Base-by-base conservation (phyloP, 1,140 invertebrate genomes). In the Cephus cinctus region DNA sequence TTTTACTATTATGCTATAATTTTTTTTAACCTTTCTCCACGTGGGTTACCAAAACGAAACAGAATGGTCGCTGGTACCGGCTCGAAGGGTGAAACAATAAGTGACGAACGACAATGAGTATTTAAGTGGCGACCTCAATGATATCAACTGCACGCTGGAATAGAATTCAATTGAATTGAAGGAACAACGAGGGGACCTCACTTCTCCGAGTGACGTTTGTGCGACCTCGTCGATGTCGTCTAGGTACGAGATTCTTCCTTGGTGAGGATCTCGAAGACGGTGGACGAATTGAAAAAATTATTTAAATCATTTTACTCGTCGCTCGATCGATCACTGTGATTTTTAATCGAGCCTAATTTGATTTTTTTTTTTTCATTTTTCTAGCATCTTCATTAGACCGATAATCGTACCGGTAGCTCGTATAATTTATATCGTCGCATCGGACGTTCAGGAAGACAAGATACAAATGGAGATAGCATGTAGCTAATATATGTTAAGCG, bases 81-180 rank as follows among this genome's bases (percentile, higher is more conserved):
- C 46, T 57, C 62, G 67, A 71, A 74, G 71, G 71, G 71, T 74
- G 71, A 74, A 74, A 74, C 71, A 74, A 74, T 74, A 69, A 74
- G 67, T 70, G 69, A 71, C 65, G 59, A 63, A 74, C 70, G 71
- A 74, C 69, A 74, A 74, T 74, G 70, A 74, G 65, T 66, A 71
- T 74, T 74, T 74, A 74, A 74, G 71, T 74, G 71, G 64, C 68
- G 71, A 74, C 70, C 71, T 73, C 71, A 71, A 73, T 74, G 70
- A 73, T 74, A 73, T 73, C 69, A 73, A 73, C 70, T 71, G 66
- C 66, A 71, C 57, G 61, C 60, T 59, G 65, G 66, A 74, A 73
- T 73, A 74, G 69, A 74, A 73, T 74, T 74, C 67, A 74, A 74
- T 74, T 74, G 69, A 71, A 74, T 69, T 71, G 69, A 74, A 74